These are phyloP conservation scores for Echinarachnius parma DNA, from an alignment of 53 echinoderm and acorn worm genomes.

Conservation along the genomic window DNA sequence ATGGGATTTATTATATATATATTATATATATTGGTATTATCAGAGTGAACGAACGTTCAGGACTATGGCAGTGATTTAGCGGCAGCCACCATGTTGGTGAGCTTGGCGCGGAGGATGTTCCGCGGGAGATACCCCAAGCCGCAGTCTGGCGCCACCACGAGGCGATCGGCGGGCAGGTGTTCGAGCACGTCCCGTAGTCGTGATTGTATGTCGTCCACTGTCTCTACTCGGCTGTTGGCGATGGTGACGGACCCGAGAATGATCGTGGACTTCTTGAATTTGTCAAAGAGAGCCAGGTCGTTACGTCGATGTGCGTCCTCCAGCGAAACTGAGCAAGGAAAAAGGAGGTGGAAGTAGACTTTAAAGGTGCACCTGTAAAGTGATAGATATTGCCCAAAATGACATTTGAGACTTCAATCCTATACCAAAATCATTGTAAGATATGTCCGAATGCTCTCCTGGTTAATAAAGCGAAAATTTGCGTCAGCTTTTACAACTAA, in stretches of 20 bases:
- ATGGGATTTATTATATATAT: no score
- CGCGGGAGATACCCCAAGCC: slow-evolving; percentile 57
- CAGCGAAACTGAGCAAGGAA: slow-evolving; percentile 57
- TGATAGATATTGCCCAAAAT: no score
- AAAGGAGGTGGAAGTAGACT: background rate
- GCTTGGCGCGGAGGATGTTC: slow-evolving; percentile 51
- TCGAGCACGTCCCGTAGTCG: slow-evolving; percentile 50
- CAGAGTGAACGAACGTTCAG: no score
- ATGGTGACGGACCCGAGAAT: slow-evolving; percentile 64
- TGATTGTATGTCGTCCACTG: slow-evolving; percentile 52
- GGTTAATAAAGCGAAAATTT: no score
- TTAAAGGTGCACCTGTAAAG: no score
- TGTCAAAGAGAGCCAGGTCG: slow-evolving; percentile 52
- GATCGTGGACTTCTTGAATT: slow-evolving; percentile 60
- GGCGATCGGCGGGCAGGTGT: slow-evolving; percentile 51
- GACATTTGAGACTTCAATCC: no score
- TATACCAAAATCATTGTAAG: no score
- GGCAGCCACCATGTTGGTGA: slow-evolving; percentile 63
- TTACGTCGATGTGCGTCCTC: slow-evolving; percentile 73
- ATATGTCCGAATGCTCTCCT: no score
- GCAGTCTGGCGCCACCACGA: slow-evolving; percentile 71
- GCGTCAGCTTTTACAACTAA: no score
- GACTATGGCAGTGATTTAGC: slow-evolving; percentile 49
- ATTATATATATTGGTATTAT: no score
- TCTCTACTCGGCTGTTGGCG: slow-evolving; percentile 59